phyloP scores from a whole-genome alignment of 23 tunicate genomes.

The Halocynthia roretzi region DNA sequence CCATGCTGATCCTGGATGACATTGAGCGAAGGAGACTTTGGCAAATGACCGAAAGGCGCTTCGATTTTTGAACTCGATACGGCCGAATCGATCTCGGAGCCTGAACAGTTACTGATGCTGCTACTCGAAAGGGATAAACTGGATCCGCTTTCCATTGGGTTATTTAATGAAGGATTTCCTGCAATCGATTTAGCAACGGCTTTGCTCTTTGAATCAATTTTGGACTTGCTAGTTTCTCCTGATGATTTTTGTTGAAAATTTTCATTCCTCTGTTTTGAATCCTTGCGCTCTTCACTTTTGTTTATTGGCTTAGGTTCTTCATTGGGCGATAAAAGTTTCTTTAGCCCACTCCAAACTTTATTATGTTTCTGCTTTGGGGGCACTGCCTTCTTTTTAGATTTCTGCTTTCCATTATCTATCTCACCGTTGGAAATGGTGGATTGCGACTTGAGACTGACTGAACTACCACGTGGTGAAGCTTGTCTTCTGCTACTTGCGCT shows the following conservation, averaged over 20 bases:
- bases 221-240: neutral
- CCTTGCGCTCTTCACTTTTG: neutral
- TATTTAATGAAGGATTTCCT: neutral
- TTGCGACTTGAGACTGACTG: slow-evolving; percentile 8
- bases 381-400: neutral
- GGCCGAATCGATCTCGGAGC: slow-evolving; percentile 15
- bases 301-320: slow-evolving; percentile 13
- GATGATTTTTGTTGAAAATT: neutral
- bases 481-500: neutral
- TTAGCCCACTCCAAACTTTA: slow-evolving; percentile 44
- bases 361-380: slow-evolving; percentile 25
- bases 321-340: slow-evolving; percentile 69
- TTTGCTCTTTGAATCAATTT: neutral
- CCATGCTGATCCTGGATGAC: slow-evolving; percentile 20
- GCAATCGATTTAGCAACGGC: neutral
- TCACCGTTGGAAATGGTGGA: slow-evolving; percentile 8
- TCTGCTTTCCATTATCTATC: slow-evolving; percentile 3
- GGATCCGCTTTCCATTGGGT: slow-evolving; percentile 28
- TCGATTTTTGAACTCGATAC: slow-evolving; percentile 12
- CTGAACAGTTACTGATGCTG: slow-evolving; percentile 31
- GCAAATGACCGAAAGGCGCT: slow-evolving; percentile 34
- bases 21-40: slow-evolving; percentile 62
- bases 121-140: slow-evolving; percentile 75
- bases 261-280: neutral
- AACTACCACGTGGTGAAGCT: slow-evolving; percentile 10